Conservation (phyloP, 2,888 invertebrate species). For the Helicoverpa assulta region DNA sequence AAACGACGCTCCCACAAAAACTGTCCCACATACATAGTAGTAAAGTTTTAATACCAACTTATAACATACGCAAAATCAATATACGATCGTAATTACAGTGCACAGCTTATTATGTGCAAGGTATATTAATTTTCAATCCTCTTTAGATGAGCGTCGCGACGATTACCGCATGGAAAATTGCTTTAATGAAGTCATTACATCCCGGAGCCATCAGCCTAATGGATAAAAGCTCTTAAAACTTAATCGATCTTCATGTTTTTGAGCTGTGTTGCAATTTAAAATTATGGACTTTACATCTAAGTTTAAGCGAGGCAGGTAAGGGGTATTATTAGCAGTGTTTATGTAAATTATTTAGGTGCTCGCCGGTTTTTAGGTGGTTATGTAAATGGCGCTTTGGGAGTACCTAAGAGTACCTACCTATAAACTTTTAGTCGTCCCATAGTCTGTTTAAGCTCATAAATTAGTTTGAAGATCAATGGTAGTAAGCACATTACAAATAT, state of each 20-base stretch:
- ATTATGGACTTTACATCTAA: constrained; percentile 57
- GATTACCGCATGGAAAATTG: constrained; percentile 72
- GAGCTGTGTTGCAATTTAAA: constrained; percentile 69
- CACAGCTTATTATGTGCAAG: constrained; percentile 45
- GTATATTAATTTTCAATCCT: constrained; percentile 63
- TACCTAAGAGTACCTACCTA: neutral
- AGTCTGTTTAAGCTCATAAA: too few species aligned
- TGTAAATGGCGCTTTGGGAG: constrained; percentile 19
- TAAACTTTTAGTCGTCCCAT: too few species aligned
- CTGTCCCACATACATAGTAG: constrained; percentile 40
- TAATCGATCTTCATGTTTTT: constrained; percentile 81
- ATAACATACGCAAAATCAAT: constrained; percentile 55
- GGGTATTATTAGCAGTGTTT: constrained; percentile 30
- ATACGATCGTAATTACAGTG: constrained; percentile 55
- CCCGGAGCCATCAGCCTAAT: constrained; percentile 81
- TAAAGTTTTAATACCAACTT: constrained; percentile 49
- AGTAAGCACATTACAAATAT: too few species aligned
- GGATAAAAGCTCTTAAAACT: constrained; percentile 87
- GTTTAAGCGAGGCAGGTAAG: constrained; percentile 38
- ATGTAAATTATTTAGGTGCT: constrained; percentile 34
- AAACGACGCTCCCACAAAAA: constrained; percentile 38
- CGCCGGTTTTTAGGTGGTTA: constrained; percentile 25
- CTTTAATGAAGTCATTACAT: constrained; percentile 83
- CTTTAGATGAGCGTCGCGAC: constrained; percentile 63
- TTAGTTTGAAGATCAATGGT: too few species aligned